These are phyloP conservation scores for Caenorhabditis auriculariae DNA, from an alignment of 2,888 invertebrate species.

Conservation along the genomic window DNA sequence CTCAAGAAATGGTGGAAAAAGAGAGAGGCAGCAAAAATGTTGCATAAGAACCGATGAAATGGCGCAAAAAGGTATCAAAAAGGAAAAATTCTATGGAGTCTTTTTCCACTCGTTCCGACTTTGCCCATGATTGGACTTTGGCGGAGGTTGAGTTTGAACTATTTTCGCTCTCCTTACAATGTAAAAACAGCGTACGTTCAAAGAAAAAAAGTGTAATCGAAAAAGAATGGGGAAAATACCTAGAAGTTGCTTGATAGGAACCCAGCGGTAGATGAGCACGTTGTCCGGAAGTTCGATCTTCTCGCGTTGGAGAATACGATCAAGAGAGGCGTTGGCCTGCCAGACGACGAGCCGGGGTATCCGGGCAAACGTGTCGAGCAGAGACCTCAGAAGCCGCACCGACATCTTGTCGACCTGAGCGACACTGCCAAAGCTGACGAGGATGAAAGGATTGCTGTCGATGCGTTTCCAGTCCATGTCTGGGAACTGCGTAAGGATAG, in stretches of 20 bases:
- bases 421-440: slow-evolving; percentile 57
- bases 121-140: no score
- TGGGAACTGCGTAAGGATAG: slow-evolving; percentile 30
- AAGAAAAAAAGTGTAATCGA: no score
- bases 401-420: slow-evolving; percentile 55
- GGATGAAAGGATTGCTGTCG: slow-evolving; percentile 36
- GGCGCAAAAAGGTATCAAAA: no score
- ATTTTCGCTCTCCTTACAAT: no score
- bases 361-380: slow-evolving; percentile 36
- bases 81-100: no score
- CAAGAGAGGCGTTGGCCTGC: slow-evolving; percentile 48
- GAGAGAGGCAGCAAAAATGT: no score
- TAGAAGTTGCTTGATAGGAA: slow-evolving; percentile 53
- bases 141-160: no score
- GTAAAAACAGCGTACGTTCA: no score
- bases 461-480: slow-evolving; percentile 44
- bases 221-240: no score
- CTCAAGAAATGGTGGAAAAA: no score
- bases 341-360: slow-evolving; percentile 36
- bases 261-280: slow-evolving; percentile 46
- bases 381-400: slow-evolving; percentile 25
- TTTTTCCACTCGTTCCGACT: no score
- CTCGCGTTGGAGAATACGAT: slow-evolving; percentile 22
- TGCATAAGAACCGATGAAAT: no score
- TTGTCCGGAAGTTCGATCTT: slow-evolving; percentile 33